Base-by-base conservation (phyloP, 2,113 vertebrate species). In the Chelonoidis abingdonii region DNA sequence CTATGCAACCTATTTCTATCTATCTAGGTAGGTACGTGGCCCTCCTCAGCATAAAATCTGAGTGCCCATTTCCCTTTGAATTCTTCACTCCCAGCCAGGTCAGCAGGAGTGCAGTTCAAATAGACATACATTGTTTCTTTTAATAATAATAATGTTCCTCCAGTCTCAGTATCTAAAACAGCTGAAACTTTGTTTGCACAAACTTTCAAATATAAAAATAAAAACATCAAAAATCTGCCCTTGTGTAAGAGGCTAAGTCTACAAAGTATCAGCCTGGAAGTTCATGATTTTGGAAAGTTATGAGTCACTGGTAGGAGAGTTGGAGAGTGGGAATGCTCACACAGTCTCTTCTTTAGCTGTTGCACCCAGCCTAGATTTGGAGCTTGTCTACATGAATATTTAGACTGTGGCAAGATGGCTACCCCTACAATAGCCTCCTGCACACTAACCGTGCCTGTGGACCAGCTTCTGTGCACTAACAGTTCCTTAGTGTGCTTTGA, bases 201-300 rank as follows among this genome's bases (percentile, higher is more conserved):
- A 91, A 81, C 79, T 96, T 97, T 95, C 83, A 96, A 88, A 97
- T 95, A 88, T 84, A 94, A 96, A 95, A 96, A 75, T 31, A 81
- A 93, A 95, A 94, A 52, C 69, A 56, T 92, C 84, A 94, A 53
- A 95, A 93, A 78, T 41, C 35, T 10, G 92, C 52, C 53, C 49
- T 80, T 86, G 49, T 31, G 27, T 90, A 91, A 17, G 49, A 95
- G 90, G 86, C 29, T 47, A 83, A 7, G 35, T 92, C 59, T 95
- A 86, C 87, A 92, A 95, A 92, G 69, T 24, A 53, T 44, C 78
- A 83, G 35, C 52, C 31, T 92, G 79, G 44, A 80, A 93, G n/a
- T 88, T 89, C 5, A 10, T 92, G 27, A 91, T 95, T 96, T 93
- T 38, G 90, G 38, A 29, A 89, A 92, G 65, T 54, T 93, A 59